Conservation (phyloP, 1,140 invertebrate species). For the Thaumetopoea pityocampa region DNA sequence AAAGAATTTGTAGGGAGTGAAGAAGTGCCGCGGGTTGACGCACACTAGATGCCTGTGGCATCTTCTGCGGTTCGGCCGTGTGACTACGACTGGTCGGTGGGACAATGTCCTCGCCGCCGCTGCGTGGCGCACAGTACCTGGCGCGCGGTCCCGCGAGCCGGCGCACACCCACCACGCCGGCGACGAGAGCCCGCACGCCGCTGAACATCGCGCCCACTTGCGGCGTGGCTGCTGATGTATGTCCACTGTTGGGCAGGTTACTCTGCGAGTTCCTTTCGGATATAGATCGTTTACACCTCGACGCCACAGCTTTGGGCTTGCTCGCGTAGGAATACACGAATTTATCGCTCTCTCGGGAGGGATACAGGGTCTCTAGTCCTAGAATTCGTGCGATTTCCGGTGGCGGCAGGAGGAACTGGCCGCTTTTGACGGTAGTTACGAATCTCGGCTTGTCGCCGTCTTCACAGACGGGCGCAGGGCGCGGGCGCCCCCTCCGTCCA, state of each 20-base stretch:
- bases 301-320: constrained; percentile 73
- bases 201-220: constrained; percentile 30
- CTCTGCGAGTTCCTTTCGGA: constrained; percentile 25
- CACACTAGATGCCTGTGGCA: too few species aligned
- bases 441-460: constrained; percentile 76
- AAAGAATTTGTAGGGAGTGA: too few species aligned
- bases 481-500: constrained; percentile 7
- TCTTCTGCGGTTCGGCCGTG: too few species aligned
- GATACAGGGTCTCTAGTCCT: constrained; percentile 74
- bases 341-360: constrained; percentile 47
- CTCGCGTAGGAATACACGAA: constrained; percentile 79
- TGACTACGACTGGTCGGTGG: too few species aligned
- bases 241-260: constrained; percentile 26
- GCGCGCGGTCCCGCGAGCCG: not conserved
- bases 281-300: constrained; percentile 32
- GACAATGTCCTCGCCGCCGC: too few species aligned
- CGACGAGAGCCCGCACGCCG: constrained; percentile 47
- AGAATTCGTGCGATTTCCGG: constrained; percentile 82
- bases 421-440: constrained; percentile 86
- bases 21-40: too few species aligned
- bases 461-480: constrained; percentile 3
- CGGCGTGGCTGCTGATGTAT: constrained; percentile 42
- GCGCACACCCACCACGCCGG: constrained; percentile 42
- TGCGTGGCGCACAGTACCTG: too few species aligned
- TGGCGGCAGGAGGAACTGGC: constrained; percentile 86